These are phyloP conservation scores for Leptodactylus fallax DNA, from an alignment of 2,797 vertebrate species.

Conservation along the genomic window DNA sequence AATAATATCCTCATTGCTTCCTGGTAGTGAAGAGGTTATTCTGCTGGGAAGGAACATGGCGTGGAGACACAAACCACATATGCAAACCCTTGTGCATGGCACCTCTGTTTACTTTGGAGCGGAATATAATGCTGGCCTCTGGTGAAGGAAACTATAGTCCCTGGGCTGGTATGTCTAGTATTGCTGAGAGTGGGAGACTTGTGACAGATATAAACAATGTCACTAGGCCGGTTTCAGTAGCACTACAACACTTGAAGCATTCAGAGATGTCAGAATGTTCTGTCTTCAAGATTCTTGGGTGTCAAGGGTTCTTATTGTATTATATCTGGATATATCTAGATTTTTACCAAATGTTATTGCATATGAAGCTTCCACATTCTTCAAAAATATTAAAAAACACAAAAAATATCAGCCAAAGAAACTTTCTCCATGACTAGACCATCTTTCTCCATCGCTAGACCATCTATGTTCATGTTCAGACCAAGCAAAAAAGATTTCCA, in stretches of 20 bases:
- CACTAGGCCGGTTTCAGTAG: neutral
- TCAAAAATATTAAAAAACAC: neutral
- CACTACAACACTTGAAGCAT: neutral
- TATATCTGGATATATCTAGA: neutral
- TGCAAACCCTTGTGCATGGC: constrained; percentile 24
- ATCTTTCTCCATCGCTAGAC: neutral
- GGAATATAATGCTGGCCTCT: constrained; percentile 28
- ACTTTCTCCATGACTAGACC: neutral
- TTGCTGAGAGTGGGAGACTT: constrained; percentile 6
- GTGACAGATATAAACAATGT: constrained; percentile 29
- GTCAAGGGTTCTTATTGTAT: neutral
- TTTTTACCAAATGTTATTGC: neutral
- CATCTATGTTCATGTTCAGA: neutral
- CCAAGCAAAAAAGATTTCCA: neutral
- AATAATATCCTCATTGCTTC: neutral
- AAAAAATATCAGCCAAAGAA: neutral
- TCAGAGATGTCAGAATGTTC: constrained; percentile 1
- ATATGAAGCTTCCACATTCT: neutral
- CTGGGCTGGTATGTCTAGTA: constrained; percentile 40
- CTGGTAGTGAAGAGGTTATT: constrained; percentile 14
- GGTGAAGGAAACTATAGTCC: constrained; percentile 26
- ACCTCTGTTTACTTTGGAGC: constrained; percentile 39
- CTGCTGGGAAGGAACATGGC: neutral
- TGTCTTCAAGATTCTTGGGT: neutral
- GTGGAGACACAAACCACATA: constrained; percentile 19